These are phyloP conservation scores for Orussus abietinus DNA, from an alignment of 1,140 invertebrate species.

Conservation along the genomic window DNA sequence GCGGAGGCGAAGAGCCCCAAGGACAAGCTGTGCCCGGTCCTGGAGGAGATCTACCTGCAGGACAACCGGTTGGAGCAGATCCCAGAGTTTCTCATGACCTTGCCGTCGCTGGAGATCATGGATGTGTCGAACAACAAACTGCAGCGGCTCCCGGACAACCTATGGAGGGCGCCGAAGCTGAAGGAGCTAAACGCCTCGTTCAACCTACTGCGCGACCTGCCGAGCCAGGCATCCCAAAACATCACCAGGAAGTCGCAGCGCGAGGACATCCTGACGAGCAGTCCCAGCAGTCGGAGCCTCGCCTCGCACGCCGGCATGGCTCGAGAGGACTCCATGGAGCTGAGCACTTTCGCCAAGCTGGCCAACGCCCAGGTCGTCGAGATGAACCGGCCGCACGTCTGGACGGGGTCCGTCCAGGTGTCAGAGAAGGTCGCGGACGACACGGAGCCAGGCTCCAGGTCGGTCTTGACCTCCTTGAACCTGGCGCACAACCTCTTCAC, in stretches of 20 bases:
- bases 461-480: conserved; percentile 71
- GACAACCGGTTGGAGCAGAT: conserved; percentile 81
- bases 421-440: conserved; percentile 62
- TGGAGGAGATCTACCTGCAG: conserved; percentile 87
- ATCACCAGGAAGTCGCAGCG: conserved; percentile 29
- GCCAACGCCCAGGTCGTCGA: conserved; percentile 52
- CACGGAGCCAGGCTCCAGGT: conserved; percentile 48
- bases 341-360: conserved; percentile 46
- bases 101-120: conserved; percentile 76
- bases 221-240: conserved; percentile 52
- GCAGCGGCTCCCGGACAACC: conserved; percentile 74
- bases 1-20: conserved; percentile 55
- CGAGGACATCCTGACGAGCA: conserved; percentile 37
- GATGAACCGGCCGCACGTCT: conserved; percentile 66
- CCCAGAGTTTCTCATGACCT: conserved; percentile 74
- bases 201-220: conserved; percentile 83
- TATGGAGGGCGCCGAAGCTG: conserved; percentile 88
- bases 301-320: conserved; percentile 31
- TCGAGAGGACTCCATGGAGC: conserved; percentile 45
- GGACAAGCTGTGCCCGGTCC: conserved; percentile 61
- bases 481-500: conserved; percentile 89
- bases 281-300: conserved; percentile 37
- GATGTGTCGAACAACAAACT: conserved; percentile 94
- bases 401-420: conserved; percentile 67
- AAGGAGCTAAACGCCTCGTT: conserved; percentile 88